These are phyloP conservation scores for Channa striata DNA, from an alignment of 2,797 vertebrate genomes.

Conservation along the genomic window DNA sequence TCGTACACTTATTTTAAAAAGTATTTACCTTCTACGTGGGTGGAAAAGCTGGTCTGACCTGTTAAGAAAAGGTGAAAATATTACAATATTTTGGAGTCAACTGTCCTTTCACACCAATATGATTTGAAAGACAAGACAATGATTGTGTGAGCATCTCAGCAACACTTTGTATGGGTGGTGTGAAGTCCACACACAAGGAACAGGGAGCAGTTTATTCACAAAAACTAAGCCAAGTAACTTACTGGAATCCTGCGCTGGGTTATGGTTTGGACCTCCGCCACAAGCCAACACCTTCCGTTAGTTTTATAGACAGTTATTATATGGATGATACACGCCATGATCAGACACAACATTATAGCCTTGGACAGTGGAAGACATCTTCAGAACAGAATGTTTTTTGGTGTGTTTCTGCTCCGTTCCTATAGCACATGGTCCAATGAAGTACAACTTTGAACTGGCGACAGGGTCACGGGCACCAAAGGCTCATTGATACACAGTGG, in stretches of 20 bases:
- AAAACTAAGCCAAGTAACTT: conserved; percentile 47
- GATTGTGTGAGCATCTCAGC: neutral
- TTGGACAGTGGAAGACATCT: too few species aligned
- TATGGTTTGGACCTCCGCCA: conserved; percentile 46
- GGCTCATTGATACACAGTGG: too few species aligned
- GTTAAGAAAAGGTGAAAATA: neutral
- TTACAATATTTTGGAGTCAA: neutral
- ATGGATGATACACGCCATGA: too few species aligned
- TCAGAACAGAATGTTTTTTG: too few species aligned
- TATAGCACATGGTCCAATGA: too few species aligned
- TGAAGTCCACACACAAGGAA: conserved; percentile 20
- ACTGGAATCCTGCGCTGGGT: conserved; percentile 47
- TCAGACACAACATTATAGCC: too few species aligned
- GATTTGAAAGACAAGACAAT: neutral
- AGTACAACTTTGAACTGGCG: too few species aligned
- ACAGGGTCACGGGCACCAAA: too few species aligned
- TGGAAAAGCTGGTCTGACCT: neutral
- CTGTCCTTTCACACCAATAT: neutral
- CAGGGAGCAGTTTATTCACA: conserved; percentile 25
- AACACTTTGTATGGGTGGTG: conserved; percentile 5
- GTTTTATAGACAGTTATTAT: too few species aligned
- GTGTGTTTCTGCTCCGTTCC: too few species aligned
- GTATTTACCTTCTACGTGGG: too few species aligned
- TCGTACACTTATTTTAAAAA: neutral
- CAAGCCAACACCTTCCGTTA: conserved; percentile 18